phyloP scores from a whole-genome alignment of 2,888 invertebrate genomes.

The Phyllotreta striolata region DNA sequence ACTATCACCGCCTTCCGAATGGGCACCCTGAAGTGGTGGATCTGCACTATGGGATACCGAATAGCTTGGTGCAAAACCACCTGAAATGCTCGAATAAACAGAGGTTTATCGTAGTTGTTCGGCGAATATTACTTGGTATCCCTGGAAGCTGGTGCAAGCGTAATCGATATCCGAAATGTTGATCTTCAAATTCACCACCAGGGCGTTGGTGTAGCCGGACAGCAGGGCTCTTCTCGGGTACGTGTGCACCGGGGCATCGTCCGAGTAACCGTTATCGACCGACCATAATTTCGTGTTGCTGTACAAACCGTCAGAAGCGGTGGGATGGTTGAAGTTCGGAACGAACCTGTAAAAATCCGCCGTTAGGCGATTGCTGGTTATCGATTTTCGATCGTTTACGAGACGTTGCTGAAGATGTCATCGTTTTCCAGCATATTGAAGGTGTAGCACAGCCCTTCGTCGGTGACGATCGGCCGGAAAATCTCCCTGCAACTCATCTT shows the following conservation, averaged over 20 bases:
- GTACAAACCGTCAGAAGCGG: constrained; percentile 1
- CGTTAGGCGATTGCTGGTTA: not conserved
- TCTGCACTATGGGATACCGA: constrained; percentile 71
- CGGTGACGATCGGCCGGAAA: constrained; percentile 66
- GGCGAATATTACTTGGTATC: constrained; percentile 43
- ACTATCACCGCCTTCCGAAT: constrained; percentile 73
- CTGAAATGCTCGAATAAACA: constrained; percentile 54
- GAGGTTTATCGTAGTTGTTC: constrained; percentile 4
- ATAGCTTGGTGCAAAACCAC: constrained; percentile 74
- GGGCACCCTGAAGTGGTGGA: constrained; percentile 74
- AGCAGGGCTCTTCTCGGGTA: constrained; percentile 72
- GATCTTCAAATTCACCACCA: constrained; percentile 44
- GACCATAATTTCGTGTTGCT: constrained; percentile 38
- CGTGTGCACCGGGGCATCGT: constrained; percentile 64
- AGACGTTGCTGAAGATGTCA: constrained; percentile 66
- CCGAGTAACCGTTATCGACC: constrained; percentile 68
- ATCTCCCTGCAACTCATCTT: constrained; percentile 43
- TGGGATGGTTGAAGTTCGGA: constrained; percentile 30
- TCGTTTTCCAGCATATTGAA: constrained; percentile 71
- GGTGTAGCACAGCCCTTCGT: constrained; percentile 76
- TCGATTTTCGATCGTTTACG: constrained; percentile 56
- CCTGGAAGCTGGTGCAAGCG: constrained; percentile 48
- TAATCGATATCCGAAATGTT: constrained; percentile 46
- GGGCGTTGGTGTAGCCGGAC: constrained; percentile 65
- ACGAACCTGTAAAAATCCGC: constrained; percentile 27